phyloP scores from a whole-genome alignment of 2,888 invertebrate species.

The Dryomyza anilis region DNA sequence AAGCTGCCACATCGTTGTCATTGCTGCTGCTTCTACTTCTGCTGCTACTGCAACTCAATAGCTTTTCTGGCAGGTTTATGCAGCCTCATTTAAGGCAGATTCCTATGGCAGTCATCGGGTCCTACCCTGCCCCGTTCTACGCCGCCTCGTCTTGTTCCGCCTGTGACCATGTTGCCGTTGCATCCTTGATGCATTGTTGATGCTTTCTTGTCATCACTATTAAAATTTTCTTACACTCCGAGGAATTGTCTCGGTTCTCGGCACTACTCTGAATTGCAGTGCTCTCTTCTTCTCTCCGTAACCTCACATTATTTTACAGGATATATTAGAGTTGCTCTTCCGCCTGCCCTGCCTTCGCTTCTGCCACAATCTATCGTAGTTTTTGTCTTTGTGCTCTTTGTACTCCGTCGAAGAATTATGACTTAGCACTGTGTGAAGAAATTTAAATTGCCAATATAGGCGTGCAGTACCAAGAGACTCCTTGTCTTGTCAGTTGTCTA shows the following conservation, averaged over 20 bases:
- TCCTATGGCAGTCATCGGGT: neutral
- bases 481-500: neutral
- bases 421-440: constrained; percentile 20
- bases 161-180: neutral
- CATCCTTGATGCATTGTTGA: constrained; percentile 14
- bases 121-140: neutral
- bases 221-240: constrained; percentile 19
- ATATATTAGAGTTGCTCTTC: neutral
- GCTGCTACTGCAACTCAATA: neutral
- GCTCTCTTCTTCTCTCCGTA: neutral
- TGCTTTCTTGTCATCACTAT: constrained; percentile 20
- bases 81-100: neutral
- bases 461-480: neutral
- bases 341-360: neutral
- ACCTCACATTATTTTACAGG: neutral
- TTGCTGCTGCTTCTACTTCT: neutral
- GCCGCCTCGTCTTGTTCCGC: neutral
- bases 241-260: neutral
- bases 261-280: neutral
- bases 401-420: constrained; percentile 19
- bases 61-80: neutral
- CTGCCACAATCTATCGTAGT: neutral
- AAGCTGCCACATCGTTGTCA: neutral
- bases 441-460: constrained; percentile 23
- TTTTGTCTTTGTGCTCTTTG: constrained; percentile 7